A percentile compares a stretch with the other conserved stretches of the same genome.
Evolutionary conservation across 2,797 vertebrate genomes (phyloP).

Genomic region (Sphenopsis melanotis): DNA sequence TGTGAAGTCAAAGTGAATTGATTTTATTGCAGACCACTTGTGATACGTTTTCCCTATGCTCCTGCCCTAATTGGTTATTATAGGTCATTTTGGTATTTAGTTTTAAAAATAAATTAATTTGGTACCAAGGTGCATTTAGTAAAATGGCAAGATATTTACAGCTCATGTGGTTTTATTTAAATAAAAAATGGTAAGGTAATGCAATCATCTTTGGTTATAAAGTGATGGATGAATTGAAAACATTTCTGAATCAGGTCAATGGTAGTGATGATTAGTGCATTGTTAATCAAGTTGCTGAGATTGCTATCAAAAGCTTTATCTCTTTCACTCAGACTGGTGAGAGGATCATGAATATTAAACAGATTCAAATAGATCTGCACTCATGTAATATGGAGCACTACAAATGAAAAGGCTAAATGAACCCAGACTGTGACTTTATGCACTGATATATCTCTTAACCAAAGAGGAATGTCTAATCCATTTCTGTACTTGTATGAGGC

Average conservation of each 20-base stretch:
- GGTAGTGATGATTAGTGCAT: constrained; percentile 85
- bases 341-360: constrained; percentile 86
- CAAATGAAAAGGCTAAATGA: constrained; percentile 82
- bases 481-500: constrained; percentile 55
- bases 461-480: constrained; percentile 73
- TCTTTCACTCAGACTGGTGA: constrained; percentile 80
- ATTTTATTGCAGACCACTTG: constrained; percentile 74
- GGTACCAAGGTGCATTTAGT: constrained; percentile 74
- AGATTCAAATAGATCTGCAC: constrained; percentile 80
- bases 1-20: constrained; percentile 76
- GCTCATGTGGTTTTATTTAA: constrained; percentile 78
- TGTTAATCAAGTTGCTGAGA: constrained; percentile 87
- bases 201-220: constrained; percentile 82
- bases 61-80: constrained; percentile 80
- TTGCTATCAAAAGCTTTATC: constrained; percentile 84
- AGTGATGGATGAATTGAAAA: constrained; percentile 81
- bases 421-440: constrained; percentile 74
- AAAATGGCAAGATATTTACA: constrained; percentile 78
- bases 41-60: constrained; percentile 64
- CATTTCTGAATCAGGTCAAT: constrained; percentile 85
- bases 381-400: constrained; percentile 79
- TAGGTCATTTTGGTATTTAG: constrained; percentile 80
- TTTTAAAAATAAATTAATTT: constrained; percentile 82
- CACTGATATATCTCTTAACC: constrained; percentile 76
- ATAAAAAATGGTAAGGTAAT: constrained; percentile 81